Evolutionary conservation across 2,797 vertebrate genomes (phyloP).

Genomic region (Anomalospiza imberbis): DNA sequence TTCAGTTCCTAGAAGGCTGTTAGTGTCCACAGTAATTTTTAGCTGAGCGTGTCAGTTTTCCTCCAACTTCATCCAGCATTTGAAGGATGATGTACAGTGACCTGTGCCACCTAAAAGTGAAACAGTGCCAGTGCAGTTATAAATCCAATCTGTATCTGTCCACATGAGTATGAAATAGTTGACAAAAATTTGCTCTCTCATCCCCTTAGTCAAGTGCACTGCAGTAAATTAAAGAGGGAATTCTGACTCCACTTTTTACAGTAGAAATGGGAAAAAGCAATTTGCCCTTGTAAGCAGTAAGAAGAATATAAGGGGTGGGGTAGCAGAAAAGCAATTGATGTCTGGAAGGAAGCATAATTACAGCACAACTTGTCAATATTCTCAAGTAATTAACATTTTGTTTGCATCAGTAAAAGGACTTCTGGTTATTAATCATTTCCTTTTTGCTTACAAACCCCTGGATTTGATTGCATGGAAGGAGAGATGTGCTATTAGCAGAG

Average conservation of each 20-base stretch:
- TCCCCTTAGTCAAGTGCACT: neutral
- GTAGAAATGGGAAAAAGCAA: neutral
- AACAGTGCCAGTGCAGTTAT: neutral
- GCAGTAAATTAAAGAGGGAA: neutral
- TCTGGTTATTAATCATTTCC: slow-evolving; percentile 19
- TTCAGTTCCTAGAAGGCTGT: neutral
- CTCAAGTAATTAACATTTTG: slow-evolving; percentile 30
- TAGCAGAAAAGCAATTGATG: neutral
- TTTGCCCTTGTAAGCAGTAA: neutral
- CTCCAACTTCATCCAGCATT: neutral
- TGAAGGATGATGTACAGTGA: neutral
- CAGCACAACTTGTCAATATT: slow-evolving; percentile 8
- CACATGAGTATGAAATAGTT: neutral
- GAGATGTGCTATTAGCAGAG: slow-evolving; percentile 7
- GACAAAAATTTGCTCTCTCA: neutral
- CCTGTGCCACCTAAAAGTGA: neutral
- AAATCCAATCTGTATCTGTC: neutral
- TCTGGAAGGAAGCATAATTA: neutral
- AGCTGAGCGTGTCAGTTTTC: neutral
- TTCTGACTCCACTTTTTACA: neutral
- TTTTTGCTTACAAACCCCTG: neutral
- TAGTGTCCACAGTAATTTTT: neutral
- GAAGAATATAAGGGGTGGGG: neutral
- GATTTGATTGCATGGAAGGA: neutral
- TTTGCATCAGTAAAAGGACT: neutral